These are phyloP conservation scores for Philotrypesis tridentata DNA, from an alignment of 1,140 invertebrate species.

Conservation along the genomic window DNA sequence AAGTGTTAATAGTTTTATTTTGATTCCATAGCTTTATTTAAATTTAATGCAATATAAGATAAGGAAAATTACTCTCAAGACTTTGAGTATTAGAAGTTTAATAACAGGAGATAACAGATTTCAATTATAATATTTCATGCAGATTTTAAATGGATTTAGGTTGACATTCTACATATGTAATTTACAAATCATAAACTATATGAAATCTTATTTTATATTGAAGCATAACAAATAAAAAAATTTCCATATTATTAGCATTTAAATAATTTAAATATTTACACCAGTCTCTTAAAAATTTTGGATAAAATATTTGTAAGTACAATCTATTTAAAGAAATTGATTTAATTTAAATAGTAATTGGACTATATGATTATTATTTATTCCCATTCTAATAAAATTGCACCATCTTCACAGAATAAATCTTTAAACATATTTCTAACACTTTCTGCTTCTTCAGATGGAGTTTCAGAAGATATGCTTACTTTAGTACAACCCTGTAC, in stretches of 20 bases:
- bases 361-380: not conserved
- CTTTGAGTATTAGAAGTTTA: not conserved
- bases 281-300: not conserved
- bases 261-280: not conserved
- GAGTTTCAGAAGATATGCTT: not conserved
- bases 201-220: too few species aligned
- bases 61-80: not conserved
- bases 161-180: not conserved
- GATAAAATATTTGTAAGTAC: not conserved
- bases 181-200: not conserved
- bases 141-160: not conserved
- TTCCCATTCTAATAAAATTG: constrained; percentile 18
- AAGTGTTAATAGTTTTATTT: not conserved
- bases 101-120: not conserved
- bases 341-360: not conserved
- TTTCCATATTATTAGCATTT: not conserved
- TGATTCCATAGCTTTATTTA: too few species aligned
- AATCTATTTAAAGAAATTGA: not conserved
- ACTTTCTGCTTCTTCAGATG: not conserved
- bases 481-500: not conserved
- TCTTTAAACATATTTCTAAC: constrained; percentile 24
- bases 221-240: not conserved
- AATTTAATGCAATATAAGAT: not conserved
- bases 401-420: constrained; percentile 24
- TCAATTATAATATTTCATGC: not conserved